Conservation (phyloP, 2,113 vertebrate species). For the Caranx ignobilis region DNA sequence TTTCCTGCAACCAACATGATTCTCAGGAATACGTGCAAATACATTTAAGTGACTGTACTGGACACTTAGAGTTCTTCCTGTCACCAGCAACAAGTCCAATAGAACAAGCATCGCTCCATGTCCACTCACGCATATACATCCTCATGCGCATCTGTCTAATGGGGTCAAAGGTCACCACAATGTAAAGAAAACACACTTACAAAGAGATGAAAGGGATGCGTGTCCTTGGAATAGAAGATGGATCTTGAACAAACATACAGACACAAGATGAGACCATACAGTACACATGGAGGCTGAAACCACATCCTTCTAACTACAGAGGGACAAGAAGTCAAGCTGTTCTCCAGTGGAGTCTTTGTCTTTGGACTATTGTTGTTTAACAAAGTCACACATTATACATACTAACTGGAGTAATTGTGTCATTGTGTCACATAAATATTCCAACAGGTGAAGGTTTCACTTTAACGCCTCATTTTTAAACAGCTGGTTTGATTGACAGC, state of each 20-base stretch:
- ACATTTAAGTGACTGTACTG: not conserved
- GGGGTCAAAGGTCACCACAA: not conserved
- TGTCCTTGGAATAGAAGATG: conserved; percentile 7
- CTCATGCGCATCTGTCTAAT: not conserved
- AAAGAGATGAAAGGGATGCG: too few relatives aligned
- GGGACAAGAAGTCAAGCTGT: not conserved
- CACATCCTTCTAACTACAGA: not conserved
- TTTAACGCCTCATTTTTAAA: too few relatives aligned
- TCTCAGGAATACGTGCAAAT: not conserved
- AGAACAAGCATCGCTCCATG: not conserved
- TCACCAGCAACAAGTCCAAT: too few relatives aligned
- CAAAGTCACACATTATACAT: too few relatives aligned
- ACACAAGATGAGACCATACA: too few relatives aligned
- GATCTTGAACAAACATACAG: not conserved
- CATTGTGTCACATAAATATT: too few relatives aligned
- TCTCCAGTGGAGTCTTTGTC: too few relatives aligned
- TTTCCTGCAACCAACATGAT: not conserved
- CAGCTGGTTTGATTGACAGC: not conserved
- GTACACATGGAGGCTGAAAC: not conserved
- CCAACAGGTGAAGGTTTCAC: too few relatives aligned
- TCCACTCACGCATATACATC: not conserved
- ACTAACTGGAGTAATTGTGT: too few relatives aligned
- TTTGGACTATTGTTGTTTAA: too few relatives aligned
- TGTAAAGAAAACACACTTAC: not conserved
- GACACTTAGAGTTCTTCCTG: not conserved